Evolutionary conservation across 2,797 vertebrate species (phyloP).

Genomic region (Bucorvus abyssinicus): DNA sequence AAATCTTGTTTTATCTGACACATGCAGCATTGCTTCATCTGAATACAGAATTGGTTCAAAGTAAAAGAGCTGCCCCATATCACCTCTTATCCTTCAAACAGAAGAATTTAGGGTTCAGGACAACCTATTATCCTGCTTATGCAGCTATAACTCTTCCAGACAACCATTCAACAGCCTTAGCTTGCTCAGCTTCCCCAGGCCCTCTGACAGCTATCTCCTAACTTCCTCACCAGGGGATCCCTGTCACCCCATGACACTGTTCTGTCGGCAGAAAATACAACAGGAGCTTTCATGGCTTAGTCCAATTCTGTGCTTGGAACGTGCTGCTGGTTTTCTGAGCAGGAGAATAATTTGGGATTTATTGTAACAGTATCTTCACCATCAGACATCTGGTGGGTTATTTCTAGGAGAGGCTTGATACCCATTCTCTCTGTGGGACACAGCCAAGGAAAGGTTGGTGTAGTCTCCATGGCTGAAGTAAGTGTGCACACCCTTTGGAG

Average conservation of each 20-base stretch:
- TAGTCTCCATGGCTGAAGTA: background rate
- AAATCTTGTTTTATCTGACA: conserved; percentile 62
- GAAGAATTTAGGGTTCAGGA: conserved; percentile 37
- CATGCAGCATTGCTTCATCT: conserved; percentile 52
- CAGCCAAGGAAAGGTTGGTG: background rate
- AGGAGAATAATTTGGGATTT: background rate
- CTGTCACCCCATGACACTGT: background rate
- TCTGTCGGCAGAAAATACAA: background rate
- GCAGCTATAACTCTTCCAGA: conserved; percentile 29
- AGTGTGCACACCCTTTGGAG: background rate
- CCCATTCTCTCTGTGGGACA: background rate
- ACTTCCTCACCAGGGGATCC: background rate
- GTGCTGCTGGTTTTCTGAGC: background rate
- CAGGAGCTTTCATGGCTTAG: background rate
- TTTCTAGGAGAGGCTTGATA: background rate
- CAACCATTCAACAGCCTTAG: background rate
- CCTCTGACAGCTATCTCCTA: background rate
- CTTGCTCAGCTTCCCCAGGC: conserved; percentile 2
- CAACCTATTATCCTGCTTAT: conserved; percentile 44
- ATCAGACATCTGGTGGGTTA: background rate
- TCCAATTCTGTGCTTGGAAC: background rate
- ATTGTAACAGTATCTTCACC: background rate
- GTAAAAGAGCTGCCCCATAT: conserved; percentile 22
- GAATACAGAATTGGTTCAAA: conserved; percentile 51
- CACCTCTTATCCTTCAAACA: conserved; percentile 8